Percentiles rank a stretch among this genome's conserved stretches.
phyloP scores from a whole-genome alignment of 2,797 vertebrate genomes.

The Kryptolebias ocellatus region DNA sequence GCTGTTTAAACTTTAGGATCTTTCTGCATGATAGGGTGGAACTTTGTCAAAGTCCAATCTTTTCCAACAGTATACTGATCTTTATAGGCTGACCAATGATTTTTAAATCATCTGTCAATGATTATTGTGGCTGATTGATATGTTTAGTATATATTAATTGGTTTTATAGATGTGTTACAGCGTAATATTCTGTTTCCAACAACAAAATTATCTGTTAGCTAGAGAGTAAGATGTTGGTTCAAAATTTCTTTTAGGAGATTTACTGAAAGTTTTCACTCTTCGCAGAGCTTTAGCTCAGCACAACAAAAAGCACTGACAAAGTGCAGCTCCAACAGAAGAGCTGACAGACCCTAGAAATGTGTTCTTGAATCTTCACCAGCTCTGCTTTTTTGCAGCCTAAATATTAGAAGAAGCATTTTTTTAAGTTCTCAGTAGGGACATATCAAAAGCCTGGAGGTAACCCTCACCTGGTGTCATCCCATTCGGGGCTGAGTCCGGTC shows the following conservation, averaged over 20 bases:
- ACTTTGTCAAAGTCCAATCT: neutral
- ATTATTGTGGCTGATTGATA: neutral
- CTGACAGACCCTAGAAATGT: neutral
- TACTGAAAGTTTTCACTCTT: no score
- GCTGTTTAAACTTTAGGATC: neutral
- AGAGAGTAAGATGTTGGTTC: no score
- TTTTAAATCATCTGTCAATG: neutral
- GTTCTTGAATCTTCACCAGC: slow-evolving; percentile 17
- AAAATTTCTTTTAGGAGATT: no score
- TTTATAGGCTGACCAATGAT: neutral
- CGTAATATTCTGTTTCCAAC: no score
- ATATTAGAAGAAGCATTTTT: slow-evolving; percentile 10
- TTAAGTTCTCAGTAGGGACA: slow-evolving; percentile 3
- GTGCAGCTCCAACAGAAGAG: slow-evolving; percentile 1
- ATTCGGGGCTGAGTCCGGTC: slow-evolving; percentile 87
- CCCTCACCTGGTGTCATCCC: slow-evolving; percentile 93
- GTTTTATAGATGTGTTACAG: neutral
- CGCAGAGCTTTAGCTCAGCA: no score
- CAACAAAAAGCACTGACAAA: neutral
- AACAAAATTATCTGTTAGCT: no score
- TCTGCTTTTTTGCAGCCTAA: slow-evolving; percentile 13
- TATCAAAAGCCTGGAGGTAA: slow-evolving; percentile 3
- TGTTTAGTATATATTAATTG: neutral
- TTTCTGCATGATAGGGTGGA: neutral
- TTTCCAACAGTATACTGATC: no score